Evolutionary conservation across 2,113 vertebrate genomes (phyloP).

Genomic region (Corythaeola cristata): DNA sequence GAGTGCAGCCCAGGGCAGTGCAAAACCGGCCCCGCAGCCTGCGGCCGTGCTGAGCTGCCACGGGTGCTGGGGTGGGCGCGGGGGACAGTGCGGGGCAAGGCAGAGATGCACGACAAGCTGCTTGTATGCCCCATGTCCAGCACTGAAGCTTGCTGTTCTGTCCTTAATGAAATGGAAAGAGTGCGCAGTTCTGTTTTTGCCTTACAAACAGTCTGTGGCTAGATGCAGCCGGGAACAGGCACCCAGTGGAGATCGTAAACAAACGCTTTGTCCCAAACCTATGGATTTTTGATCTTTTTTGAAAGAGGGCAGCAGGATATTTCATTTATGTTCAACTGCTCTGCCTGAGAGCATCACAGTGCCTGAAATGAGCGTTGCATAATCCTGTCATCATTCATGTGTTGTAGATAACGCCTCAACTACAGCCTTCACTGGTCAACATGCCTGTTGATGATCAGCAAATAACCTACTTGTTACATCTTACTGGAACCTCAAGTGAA

Average conservation of each 20-base stretch:
- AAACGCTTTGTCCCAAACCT: not conserved
- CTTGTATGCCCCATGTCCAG: not conserved
- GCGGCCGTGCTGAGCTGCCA: not conserved
- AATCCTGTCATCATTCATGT: not conserved
- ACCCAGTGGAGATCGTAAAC: not conserved
- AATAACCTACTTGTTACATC: not conserved
- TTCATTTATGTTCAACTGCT: not conserved
- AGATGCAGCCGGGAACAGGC: not conserved
- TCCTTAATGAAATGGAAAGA: not conserved
- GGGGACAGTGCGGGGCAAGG: fast-evolving
- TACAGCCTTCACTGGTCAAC: not conserved
- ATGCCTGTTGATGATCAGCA: not conserved
- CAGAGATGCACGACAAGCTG: not conserved
- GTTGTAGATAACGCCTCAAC: not conserved
- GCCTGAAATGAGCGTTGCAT: not conserved
- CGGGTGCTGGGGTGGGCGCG: fast-evolving
- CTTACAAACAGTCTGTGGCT: not conserved
- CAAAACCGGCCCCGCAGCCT: fast-evolving
- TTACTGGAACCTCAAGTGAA: not conserved
- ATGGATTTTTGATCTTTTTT: not conserved
- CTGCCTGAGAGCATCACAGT: not conserved
- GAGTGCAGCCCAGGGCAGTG: not conserved
- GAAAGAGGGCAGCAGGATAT: not conserved
- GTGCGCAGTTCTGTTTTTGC: fast-evolving
- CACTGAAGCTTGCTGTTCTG: not conserved